These are phyloP conservation scores for Hippocampus guttulatus DNA, from an alignment of 2,113 vertebrate genomes.

Conservation along the genomic window DNA sequence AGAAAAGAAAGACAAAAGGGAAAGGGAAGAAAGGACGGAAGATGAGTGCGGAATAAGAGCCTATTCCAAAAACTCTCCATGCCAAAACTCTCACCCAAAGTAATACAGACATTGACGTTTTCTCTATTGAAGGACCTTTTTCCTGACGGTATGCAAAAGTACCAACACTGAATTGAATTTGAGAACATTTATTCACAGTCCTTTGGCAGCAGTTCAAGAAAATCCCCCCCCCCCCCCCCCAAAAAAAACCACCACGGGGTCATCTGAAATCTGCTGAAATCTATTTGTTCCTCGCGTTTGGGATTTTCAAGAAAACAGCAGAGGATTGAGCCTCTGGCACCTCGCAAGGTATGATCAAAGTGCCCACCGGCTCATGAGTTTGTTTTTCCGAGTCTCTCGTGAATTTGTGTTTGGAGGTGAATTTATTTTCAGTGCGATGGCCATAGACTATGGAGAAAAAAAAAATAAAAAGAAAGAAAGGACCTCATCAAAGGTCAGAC, in stretches of 20 bases:
- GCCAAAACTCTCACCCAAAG: constrained; percentile 65
- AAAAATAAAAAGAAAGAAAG: neutral
- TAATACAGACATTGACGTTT: constrained; percentile 45
- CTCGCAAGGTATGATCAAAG: constrained; percentile 92
- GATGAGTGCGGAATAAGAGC: constrained; percentile 44
- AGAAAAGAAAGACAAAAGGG: constrained; percentile 14
- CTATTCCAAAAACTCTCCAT: constrained; percentile 51
- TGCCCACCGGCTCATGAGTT: constrained; percentile 92
- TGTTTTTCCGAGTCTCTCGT: constrained; percentile 66
- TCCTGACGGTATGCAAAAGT: constrained; percentile 50
- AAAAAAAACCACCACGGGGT: constrained; percentile 35
- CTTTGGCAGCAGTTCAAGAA: constrained; percentile 37
- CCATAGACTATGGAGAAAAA: constrained; percentile 39
- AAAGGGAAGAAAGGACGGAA: constrained; percentile 14
- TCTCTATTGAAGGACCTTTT: constrained; percentile 47
- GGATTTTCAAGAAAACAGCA: constrained; percentile 64
- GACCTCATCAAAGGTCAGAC: constrained; percentile 66
- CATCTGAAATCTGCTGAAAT: constrained; percentile 58
- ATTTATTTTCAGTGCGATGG: constrained; percentile 62
- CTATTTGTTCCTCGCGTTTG: constrained; percentile 61
- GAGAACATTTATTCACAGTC: constrained; percentile 39
- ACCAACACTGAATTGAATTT: constrained; percentile 41
- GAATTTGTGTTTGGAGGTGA: constrained; percentile 59
- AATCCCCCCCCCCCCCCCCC: constrained; percentile 4
- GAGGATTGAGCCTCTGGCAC: constrained; percentile 83